phyloP scores from a whole-genome alignment of 2,113 vertebrate species.

The Orcinus orca region DNA sequence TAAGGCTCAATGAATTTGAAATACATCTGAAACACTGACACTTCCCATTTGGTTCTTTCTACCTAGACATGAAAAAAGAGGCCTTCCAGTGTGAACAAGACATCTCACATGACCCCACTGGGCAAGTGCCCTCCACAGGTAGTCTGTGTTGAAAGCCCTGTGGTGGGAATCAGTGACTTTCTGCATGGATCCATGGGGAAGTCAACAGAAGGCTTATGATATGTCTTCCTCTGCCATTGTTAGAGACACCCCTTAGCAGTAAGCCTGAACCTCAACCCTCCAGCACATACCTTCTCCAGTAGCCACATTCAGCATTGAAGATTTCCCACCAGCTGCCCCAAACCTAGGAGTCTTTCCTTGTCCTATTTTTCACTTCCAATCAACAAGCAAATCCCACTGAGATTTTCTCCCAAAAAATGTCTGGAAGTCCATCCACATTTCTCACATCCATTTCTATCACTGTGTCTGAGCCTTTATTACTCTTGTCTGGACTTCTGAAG shows the following conservation, averaged over 20 bases:
- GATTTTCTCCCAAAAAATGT: neutral
- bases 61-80: neutral
- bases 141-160: neutral
- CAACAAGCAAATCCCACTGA: neutral
- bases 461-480: neutral
- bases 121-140: accelerated
- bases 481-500: neutral
- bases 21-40: neutral
- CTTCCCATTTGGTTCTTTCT: neutral
- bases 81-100: neutral
- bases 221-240: neutral
- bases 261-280: neutral
- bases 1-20: neutral
- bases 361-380: neutral
- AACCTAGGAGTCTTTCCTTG: neutral
- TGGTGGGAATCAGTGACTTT: neutral
- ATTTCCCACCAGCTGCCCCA: neutral
- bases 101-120: neutral
- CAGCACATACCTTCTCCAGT: neutral
- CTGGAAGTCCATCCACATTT: neutral
- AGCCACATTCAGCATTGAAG: neutral
- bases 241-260: neutral
- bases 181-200: neutral
- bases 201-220: neutral
- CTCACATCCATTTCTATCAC: neutral